Evolutionary conservation across 2,888 invertebrate species (phyloP).

Genomic region (Ganaspis brasiliensis): DNA sequence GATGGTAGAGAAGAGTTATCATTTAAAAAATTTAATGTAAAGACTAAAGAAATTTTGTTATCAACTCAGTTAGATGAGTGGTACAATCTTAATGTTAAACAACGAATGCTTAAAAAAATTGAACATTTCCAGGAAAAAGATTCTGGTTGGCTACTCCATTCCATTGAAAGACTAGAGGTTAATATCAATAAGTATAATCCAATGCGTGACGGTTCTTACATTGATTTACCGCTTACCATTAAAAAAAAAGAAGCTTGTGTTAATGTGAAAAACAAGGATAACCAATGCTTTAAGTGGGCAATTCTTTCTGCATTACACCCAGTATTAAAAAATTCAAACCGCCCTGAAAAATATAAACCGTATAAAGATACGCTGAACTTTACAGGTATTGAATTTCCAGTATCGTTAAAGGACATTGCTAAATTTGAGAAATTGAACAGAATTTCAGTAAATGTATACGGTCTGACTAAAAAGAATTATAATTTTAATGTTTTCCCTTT

Average conservation of each 20-base stretch:
- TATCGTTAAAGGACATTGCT: conserved; percentile 30
- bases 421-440: conserved; percentile 53
- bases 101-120: neutral
- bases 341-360: neutral
- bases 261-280: no score
- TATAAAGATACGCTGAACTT: conserved; percentile 37
- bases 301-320: conserved; percentile 20
- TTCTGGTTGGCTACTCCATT: conserved; percentile 46
- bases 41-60: no score
- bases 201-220: conserved; percentile 21
- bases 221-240: neutral
- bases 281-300: no score
- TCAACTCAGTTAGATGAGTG: no score
- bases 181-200: conserved; percentile 54
- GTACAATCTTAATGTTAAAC: no score
- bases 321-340: neutral
- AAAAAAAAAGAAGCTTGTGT: neutral
- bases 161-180: conserved; percentile 47
- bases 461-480: conserved; percentile 29
- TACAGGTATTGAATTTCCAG: conserved; percentile 44
- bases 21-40: no score
- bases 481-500: neutral
- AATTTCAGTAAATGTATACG: conserved; percentile 47
- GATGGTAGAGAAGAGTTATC: no score
- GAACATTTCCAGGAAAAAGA: conserved; percentile 52